These are phyloP conservation scores for Ennomos fuscantarius DNA, from an alignment of 2,888 invertebrate genomes.

Conservation along the genomic window DNA sequence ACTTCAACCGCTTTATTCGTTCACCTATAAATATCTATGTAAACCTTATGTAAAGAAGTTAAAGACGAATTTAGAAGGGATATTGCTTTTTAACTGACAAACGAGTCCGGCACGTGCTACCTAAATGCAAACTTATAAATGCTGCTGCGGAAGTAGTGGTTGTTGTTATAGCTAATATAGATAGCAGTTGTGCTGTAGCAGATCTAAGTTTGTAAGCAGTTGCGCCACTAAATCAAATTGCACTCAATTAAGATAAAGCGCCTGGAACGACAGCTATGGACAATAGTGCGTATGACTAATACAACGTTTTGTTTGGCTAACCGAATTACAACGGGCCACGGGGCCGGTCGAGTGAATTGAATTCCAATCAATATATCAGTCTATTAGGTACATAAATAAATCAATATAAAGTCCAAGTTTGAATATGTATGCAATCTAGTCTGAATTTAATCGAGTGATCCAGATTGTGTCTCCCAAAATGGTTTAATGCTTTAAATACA, in stretches of 20 bases:
- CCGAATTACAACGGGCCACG: conserved; percentile 68
- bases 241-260: conserved; percentile 84
- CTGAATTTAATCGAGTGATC: conserved; percentile 26
- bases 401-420: conserved; percentile 46
- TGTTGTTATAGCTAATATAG: conserved; percentile 45
- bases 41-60: conserved; percentile 18
- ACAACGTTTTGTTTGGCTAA: conserved; percentile 77
- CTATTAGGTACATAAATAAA: conserved; percentile 40
- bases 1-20: conserved; percentile 45
- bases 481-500: conserved; percentile 14
- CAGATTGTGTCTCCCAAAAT: conserved; percentile 29
- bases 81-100: conserved; percentile 19
- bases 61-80: conserved; percentile 23
- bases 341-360: conserved; percentile 58
- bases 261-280: conserved; percentile 73
- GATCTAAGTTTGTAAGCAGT: conserved; percentile 55
- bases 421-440: conserved; percentile 33
- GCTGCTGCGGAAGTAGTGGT: conserved; percentile 43
- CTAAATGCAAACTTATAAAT: conserved; percentile 52
- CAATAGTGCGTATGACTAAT: conserved; percentile 77
- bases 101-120: conserved; percentile 50
- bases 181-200: conserved; percentile 40
- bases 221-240: conserved; percentile 80
- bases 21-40: conserved; percentile 5
- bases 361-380: conserved; percentile 58